Percentiles rank a stretch among this genome's conserved stretches.
Evolutionary conservation across 2,888 invertebrate genomes (phyloP).

Genomic region (Coleophora flavipennella): DNA sequence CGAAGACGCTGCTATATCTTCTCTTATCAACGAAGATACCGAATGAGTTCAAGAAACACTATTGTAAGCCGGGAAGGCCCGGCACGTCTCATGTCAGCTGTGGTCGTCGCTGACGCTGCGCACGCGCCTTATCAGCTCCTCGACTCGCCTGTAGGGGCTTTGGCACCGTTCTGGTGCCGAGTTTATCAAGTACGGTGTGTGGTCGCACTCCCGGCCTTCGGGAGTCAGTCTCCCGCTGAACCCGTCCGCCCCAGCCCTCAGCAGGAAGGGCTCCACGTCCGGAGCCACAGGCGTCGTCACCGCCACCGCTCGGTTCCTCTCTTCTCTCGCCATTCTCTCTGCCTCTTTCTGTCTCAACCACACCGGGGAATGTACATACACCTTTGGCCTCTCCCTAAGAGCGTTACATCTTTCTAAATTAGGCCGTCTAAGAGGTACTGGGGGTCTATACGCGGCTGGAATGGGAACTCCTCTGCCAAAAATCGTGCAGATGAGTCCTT

Average conservation of each 20-base stretch:
- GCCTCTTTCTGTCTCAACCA: conserved; percentile 70
- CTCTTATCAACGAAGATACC: no score
- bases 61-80: conserved; percentile 47
- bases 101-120: conserved; percentile 53
- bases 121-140: conserved; percentile 55
- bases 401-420: conserved; percentile 71
- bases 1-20: no score
- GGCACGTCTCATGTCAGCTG: conserved; percentile 65
- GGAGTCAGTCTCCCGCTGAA: conserved; percentile 54
- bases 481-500: conserved; percentile 76
- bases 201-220: conserved; percentile 47
- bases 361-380: conserved; percentile 75
- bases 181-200: conserved; percentile 55
- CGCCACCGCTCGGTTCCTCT: conserved; percentile 26
- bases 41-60: conserved; percentile 27
- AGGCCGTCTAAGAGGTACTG: conserved; percentile 55
- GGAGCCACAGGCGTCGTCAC: conserved; percentile 25
- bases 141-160: conserved; percentile 58
- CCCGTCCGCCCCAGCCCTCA: conserved; percentile 35
- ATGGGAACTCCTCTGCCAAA: conserved; percentile 66
- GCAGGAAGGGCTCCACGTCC: conserved; percentile 57
- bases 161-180: conserved; percentile 44
- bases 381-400: conserved; percentile 62
- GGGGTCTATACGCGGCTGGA: conserved; percentile 63
- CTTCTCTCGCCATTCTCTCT: conserved; percentile 35